Evolutionary conservation across 92 coral and sea anemone species (phyloP).

Genomic region (Pocillopora meandrina): DNA sequence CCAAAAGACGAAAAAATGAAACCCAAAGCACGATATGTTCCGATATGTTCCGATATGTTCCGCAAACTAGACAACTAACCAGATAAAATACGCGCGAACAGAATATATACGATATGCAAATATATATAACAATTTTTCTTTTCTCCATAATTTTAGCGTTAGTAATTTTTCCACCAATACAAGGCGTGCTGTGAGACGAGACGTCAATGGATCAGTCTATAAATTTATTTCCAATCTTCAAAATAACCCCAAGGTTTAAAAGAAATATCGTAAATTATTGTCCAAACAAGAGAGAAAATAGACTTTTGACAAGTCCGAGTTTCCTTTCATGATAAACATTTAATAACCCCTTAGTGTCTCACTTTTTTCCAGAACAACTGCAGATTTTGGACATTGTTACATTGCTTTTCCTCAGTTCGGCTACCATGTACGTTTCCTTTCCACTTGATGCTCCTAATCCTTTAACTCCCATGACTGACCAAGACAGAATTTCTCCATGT

Average conservation of each 20-base stretch:
- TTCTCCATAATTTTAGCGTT: too few species aligned
- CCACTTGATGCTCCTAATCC: not conserved
- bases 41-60: too few species aligned
- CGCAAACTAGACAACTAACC: too few species aligned
- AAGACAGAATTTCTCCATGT: too few species aligned
- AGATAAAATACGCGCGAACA: too few species aligned
- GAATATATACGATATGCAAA: too few species aligned
- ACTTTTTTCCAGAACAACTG: not conserved
- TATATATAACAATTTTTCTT: too few species aligned
- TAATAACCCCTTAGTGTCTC: conserved; percentile 6
- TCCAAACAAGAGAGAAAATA: not conserved
- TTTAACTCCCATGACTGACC: too few species aligned
- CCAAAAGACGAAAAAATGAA: too few species aligned
- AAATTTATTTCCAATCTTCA: not conserved
- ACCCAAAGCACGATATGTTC: too few species aligned
- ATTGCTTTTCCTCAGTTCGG: not conserved
- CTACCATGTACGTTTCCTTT: not conserved
- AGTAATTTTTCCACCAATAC: too few species aligned
- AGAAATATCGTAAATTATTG: not conserved
- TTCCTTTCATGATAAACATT: conserved; percentile 18
- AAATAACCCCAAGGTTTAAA: not conserved
- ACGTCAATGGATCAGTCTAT: not conserved
- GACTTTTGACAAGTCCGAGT: not conserved
- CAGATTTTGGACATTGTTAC: not conserved
- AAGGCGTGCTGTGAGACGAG: not conserved